Base-by-base conservation (phyloP, 2,888 invertebrate genomes). In the Caradrina clavipalpis region DNA sequence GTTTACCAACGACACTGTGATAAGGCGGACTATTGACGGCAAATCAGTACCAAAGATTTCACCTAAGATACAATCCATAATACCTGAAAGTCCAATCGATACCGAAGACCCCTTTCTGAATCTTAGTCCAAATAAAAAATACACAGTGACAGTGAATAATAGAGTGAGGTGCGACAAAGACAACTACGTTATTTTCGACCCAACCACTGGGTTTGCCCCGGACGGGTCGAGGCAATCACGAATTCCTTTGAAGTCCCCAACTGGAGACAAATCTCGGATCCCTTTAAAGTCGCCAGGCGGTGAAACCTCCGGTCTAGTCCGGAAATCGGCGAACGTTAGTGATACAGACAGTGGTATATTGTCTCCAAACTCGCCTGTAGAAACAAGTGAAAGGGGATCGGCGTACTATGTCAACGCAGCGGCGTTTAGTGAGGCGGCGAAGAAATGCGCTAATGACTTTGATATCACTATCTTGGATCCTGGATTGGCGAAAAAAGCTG, bases 311-410 rank as follows among this genome's bases (percentile, higher is more conserved):
- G 86, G 89, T 66, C 81, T 86, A 26, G 87, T 88, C 65, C 89
- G 92, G 68, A 94, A 93, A 85, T 92, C 93, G 47, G 93, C 93
- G 57, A 95, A 92, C 83, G 93, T 96, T 79, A 97, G 97, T 90
- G 97, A 97, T 91, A 96, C 97, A 15, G 97, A 97, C 86, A 97
- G 97, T 88, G 97, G 97, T 6, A 97, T 97, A 83, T 89, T 97
- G 56, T 97, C 97, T 80, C 97, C 97, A 0, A 97, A 96, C 81
- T 97, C 97, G 31, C 97, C 97, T 0, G 95, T 96, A 64, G 97
- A 97, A 69, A 89, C 90, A 2, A 94, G 93, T 87, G 94, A 95
- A 70, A 92, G 89, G 55, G 88, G 92, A 51, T 76, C 79, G 15
- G 86, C 89, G 4, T 91, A 94, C 82, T 96, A 95, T 78, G 95